Conservation (phyloP, 2,797 vertebrate species). For the Xiphorhynchus erythropygius region DNA sequence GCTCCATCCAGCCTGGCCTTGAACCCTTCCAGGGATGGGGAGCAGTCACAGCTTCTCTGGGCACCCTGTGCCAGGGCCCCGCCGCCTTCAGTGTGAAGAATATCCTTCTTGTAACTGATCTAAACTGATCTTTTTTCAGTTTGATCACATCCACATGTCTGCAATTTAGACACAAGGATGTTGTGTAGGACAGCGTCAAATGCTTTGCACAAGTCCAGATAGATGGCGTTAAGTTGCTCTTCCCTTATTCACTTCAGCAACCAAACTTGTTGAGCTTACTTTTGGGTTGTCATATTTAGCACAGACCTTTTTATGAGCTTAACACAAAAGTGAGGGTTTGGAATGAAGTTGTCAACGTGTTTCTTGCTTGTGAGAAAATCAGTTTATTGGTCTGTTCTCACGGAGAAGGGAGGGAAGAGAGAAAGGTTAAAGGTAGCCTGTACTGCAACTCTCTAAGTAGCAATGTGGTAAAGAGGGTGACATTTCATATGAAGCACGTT, state of each 20-base stretch:
- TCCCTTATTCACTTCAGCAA: background rate
- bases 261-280: background rate
- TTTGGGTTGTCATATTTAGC: background rate
- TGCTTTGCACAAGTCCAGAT: background rate
- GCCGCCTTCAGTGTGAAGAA: background rate
- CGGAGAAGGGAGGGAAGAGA: background rate
- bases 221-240: background rate
- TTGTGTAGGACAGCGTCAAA: background rate
- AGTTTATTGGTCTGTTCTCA: background rate
- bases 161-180: background rate
- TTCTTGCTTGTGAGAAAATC: background rate
- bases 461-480: background rate
- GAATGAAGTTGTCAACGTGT: background rate
- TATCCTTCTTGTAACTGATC: background rate
- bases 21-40: rapidly evolving
- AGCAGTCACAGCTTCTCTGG: background rate
- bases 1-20: background rate
- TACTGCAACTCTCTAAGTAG: conserved; percentile 10
- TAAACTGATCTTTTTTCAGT: background rate
- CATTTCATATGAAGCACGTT: conserved; percentile 18
- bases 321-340: background rate
- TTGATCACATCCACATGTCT: background rate
- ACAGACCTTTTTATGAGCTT: background rate
- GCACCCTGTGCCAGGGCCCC: background rate
- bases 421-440: background rate